Evolutionary conservation across 1,140 invertebrate species (phyloP), one percentile per base, ranked within the genome.

Genomic region (Rhysida immarginata): DNA sequence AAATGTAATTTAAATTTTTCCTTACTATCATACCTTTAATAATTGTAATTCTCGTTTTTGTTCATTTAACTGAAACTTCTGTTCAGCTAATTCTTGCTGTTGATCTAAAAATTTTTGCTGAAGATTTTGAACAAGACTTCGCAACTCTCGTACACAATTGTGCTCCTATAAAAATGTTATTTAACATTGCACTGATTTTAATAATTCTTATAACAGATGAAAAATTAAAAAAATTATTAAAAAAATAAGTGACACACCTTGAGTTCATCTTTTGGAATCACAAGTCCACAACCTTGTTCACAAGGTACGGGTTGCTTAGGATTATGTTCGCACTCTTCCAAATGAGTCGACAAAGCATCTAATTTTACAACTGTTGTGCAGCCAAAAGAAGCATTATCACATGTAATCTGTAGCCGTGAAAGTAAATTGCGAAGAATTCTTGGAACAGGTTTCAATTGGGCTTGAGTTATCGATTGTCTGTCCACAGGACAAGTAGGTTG

Each of bases 401-500:
- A 96, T 63, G 77, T 80, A 59, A 95, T 92, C 62, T 81, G 81
- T 50, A 95, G 75, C 69, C 87, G 85, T 57, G 88, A 83, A 43
- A 96, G 71, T 53, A 96, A 75, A 72, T 95, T 96, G 62, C 87
- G 78, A 58, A 96, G 77, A 64, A 96, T 95, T 66, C 92, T 76
- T 25, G 92, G 91, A 50, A 93, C 91, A 57, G 86, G 83, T 69
- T 88, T 81, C 2, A 96, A 72, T 69, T 95, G 87, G 55, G 83
- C 81, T 16, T 82, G 78, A 25, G 87, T 92, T 53, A 95, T 84
- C 46, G 83, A 77, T 65, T 87, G 87, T 50, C 93, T 78, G 70
- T 96, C 92, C 43, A 96, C 81, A 23, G 93, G 93, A 70, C 93
- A 96, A 21, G 87, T 93, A 16, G 86, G 87, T 66, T 94, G 89